These are phyloP conservation scores for Plebejus melissa DNA, from an alignment of 2,888 invertebrate species.

Conservation along the genomic window DNA sequence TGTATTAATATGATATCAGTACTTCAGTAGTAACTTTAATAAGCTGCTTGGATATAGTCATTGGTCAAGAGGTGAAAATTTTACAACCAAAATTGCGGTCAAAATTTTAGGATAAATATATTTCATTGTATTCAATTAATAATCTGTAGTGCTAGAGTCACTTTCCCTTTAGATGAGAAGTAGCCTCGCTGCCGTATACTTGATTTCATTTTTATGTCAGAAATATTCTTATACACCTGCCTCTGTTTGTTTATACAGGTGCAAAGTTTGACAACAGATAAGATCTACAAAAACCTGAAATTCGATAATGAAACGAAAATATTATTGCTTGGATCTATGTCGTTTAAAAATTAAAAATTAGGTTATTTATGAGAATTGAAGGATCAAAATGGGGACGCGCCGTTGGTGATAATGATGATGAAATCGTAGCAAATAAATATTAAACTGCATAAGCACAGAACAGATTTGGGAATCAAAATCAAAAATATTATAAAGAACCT, in stretches of 20 bases:
- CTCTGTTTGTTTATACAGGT: constrained; percentile 8
- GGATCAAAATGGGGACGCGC: neutral
- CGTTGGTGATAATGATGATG: neutral
- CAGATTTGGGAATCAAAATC: neutral
- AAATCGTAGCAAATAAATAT: neutral
- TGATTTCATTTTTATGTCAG: neutral
- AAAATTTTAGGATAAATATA: neutral
- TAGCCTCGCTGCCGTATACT: neutral
- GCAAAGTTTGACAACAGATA: constrained; percentile 14
- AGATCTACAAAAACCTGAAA: neutral
- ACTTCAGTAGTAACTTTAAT: neutral
- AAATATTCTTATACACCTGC: neutral
- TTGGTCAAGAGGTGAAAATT: neutral
- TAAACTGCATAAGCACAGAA: neutral
- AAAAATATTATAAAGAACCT: too few relatives aligned
- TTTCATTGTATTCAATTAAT: neutral
- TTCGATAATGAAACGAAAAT: neutral
- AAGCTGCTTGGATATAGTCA: neutral
- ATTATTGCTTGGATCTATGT: neutral
- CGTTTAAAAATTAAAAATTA: neutral
- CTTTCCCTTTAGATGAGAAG: neutral
- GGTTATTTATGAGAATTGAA: neutral
- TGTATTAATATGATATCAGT: too few relatives aligned
- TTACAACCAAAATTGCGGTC: too few relatives aligned
- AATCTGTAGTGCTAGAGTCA: neutral